A percentile compares a stretch with the other conserved stretches of the same genome.
phyloP scores from a whole-genome alignment of 2,797 vertebrate species.

The Cheirogaleus major region DNA sequence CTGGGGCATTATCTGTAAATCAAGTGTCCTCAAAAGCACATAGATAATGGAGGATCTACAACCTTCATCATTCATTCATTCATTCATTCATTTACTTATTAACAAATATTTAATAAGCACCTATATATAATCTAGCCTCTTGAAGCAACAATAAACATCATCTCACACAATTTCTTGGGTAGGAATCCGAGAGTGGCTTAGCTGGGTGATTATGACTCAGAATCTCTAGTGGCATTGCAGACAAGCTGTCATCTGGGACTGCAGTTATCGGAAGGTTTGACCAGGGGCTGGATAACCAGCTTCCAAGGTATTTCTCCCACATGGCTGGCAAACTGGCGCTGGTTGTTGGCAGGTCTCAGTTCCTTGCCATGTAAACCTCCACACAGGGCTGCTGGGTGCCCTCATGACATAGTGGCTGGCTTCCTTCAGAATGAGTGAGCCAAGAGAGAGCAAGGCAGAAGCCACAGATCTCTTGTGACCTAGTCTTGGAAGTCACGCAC shows the following conservation, averaged over 20 bases:
- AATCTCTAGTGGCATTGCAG: background rate
- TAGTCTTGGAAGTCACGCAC: background rate
- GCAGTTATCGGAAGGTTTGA: background rate
- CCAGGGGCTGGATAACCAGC: background rate
- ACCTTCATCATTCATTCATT: background rate
- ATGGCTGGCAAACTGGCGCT: background rate
- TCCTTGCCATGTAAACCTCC: background rate
- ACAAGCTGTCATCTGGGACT: background rate
- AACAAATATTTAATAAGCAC: background rate
- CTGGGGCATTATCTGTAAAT: background rate
- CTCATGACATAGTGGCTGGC: fast-evolving
- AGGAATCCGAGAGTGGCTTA: background rate
- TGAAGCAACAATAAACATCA: background rate
- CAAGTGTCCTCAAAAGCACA: background rate
- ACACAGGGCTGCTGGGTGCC: background rate
- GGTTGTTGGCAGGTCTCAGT: background rate
- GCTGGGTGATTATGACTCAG: too few relatives aligned
- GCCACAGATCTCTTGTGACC: background rate
- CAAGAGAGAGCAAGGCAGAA: slow-evolving; percentile 32
- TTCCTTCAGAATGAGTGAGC: background rate
- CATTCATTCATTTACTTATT: background rate
- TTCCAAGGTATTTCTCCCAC: background rate
- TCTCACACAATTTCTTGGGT: background rate
- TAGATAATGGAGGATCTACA: background rate
- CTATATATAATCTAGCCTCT: background rate